phyloP scores from a whole-genome alignment of 1,140 invertebrate genomes.

The Macrobrachium nipponense region DNA sequence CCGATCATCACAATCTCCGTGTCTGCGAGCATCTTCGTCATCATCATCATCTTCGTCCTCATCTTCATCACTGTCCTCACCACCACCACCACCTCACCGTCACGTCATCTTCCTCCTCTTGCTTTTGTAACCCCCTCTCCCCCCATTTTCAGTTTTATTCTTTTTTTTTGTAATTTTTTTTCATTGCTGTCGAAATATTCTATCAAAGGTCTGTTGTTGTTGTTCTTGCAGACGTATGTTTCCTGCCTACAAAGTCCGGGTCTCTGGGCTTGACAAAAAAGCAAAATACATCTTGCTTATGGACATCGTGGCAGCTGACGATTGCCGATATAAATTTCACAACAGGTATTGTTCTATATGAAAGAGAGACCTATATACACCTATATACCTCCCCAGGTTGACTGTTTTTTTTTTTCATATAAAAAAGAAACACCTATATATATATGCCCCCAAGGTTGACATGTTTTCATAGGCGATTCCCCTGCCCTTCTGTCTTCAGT shows the following conservation, averaged over 20 bases:
- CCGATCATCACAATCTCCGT: too few species aligned
- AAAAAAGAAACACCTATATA: slow-evolving; percentile 7
- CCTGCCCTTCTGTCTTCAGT: not conserved
- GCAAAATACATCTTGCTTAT: slow-evolving; percentile 97
- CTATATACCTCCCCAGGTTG: slow-evolving; percentile 21
- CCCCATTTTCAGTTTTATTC: slow-evolving; percentile 8
- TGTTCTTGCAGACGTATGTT: slow-evolving; percentile 92
- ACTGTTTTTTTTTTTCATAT: not conserved
- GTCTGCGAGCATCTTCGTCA: too few species aligned
- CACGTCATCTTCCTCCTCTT: not conserved
- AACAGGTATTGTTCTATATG: slow-evolving; percentile 79
- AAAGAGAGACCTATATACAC: not conserved
- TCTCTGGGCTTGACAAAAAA: slow-evolving; percentile 94
- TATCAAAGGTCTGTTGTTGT: slow-evolving; percentile 58
- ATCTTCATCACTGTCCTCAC: slow-evolving; percentile 13
- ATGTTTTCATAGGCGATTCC: not conserved
- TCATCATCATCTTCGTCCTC: slow-evolving; percentile 13
- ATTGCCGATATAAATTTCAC: slow-evolving; percentile 98
- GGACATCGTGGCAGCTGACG: slow-evolving; percentile 96
- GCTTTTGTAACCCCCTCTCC: not conserved
- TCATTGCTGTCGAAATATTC: slow-evolving; percentile 39
- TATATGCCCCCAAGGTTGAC: not conserved
- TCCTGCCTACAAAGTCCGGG: slow-evolving; percentile 96
- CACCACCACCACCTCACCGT: slow-evolving; percentile 8
- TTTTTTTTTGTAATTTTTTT: slow-evolving; percentile 30